Evolutionary conservation across 2,888 invertebrate species (phyloP), one percentile per base, ranked within the genome.

Genomic region (Drosophila nigritarsus): DNA sequence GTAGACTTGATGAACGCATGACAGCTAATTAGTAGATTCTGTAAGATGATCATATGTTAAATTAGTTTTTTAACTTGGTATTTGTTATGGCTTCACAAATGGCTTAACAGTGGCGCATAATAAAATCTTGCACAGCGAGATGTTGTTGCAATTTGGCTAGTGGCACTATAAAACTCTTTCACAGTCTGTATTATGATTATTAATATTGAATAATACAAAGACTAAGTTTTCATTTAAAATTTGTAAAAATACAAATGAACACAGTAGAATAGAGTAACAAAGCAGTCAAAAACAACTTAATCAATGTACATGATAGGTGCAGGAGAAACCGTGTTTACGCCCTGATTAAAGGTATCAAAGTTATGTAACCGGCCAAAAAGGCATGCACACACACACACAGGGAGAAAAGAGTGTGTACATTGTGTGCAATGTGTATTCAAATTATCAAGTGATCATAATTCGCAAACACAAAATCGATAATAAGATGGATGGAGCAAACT

Each of bases 401-500:
- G n/a, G 15, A 5, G 9, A 13, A 6, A 49, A 20, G 27, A 15
- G 11, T 18, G 15, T 6, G 58, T 34, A n/a, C 5, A 13, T 5
- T 48, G 4, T n/a, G 13, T 24, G 24, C 11, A 48, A 8, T 32
- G 48, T 45, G 51, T 29, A 59, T 50, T 58, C 51, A 36, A 55
- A 36, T 65, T 50, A 54, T 58, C 30, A 54, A 49, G 18, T 49
- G 56, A 78, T 48, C 32, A 51, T n/a, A 24, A 38, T 11, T 32
- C 20, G 40, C 20, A 29, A 40, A 38, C 24, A 50, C 27, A 30
- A 62, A 42, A 38, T 55, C 67, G 55, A 68, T 68, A 63, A 64
- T 63, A 40, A 64, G 63, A 68, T 62, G 65, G 65, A 80, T 71
- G 61, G 62, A 15, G 29, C 67, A 58, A 73, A 67, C 70, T 59